Base-by-base conservation (phyloP, 2,888 invertebrate species). In the Chalcosyrphus nemorum region DNA sequence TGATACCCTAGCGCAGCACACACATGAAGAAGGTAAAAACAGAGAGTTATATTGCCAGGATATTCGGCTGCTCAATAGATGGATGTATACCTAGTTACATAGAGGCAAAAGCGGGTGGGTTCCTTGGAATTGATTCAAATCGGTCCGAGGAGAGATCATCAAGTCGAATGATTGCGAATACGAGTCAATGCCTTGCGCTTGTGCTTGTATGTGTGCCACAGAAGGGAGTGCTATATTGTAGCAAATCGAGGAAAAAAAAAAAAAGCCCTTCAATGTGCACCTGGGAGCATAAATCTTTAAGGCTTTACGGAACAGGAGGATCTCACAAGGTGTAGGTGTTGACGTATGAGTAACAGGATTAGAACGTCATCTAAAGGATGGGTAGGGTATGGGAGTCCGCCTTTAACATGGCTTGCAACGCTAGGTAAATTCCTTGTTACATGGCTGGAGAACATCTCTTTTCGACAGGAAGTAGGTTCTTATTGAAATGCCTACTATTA, bases 121-220 rank as follows among this genome's bases (percentile, higher is more conserved):
- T 76, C 57, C 59, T n/a, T 59, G 41, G 15, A 68, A 76, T 76
- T 76, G 66, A 68, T 76, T 76, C 76, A 59, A 76, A 76, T 76
- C 76, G 68, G 38, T 59, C 66, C 76, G 43, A 68, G 50, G 68
- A 68, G 76, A 59, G 41, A 76, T 68, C 74, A 56, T 74, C 56
- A 74, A 74, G 74, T 61, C 61, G 72, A 66, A 54, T 15, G 19
- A 27, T 63, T 50, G 24, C 15, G 47, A 70, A 47, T 45, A 54
- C 66, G 41, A 38, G 19, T 57, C 52, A 27, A 52, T 47, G 47
- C 47, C 47, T 47, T 47, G 24, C n/a, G 47, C 5, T 11, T 24
- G 32, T 32, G 9, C 11, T 5, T 29, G 7, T 13, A 6, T 27
- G 13, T 13, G 13, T 13, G 7, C n/a, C 11, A 52, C n/a, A 3